Evolutionary conservation across 2,888 invertebrate species (phyloP).

Genomic region (Dastarcus helophoroides): DNA sequence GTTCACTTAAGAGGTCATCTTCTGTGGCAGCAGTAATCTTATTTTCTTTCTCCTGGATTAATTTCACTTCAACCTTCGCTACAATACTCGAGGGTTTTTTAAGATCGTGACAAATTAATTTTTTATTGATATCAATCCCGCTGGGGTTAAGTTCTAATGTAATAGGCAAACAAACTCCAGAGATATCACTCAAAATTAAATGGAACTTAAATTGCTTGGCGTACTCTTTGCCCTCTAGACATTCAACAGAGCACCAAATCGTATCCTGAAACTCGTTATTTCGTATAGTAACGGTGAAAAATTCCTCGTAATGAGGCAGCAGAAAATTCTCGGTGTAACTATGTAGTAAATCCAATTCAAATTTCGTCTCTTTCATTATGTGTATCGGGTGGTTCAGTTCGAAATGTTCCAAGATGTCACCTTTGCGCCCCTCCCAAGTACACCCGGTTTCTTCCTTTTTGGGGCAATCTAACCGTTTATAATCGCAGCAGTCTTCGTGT

Average conservation of each 20-base stretch:
- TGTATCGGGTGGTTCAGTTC: conserved; percentile 22
- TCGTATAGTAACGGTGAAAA: conserved; percentile 24
- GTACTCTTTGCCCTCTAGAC: conserved; percentile 5
- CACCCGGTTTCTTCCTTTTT: conserved; percentile 18
- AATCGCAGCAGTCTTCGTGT: conserved; percentile 25
- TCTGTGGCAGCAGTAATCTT: background rate
- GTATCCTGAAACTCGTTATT: conserved; percentile 17
- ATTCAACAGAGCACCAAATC: conserved; percentile 21
- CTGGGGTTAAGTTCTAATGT: too few species aligned
- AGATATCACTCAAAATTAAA: too few species aligned
- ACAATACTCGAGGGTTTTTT: conserved; percentile 7
- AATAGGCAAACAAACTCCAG: too few species aligned
- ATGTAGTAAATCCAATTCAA: conserved; percentile 28
- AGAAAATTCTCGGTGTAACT: conserved; percentile 25
- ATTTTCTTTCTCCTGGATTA: background rate
- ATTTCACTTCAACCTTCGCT: conserved; percentile 5
- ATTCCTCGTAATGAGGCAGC: conserved; percentile 20
- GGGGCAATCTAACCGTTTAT: conserved; percentile 20
- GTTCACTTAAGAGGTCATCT: conserved; percentile 1
- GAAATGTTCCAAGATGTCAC: conserved; percentile 25
- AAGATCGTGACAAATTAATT: too few species aligned
- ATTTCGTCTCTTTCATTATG: conserved; percentile 21
- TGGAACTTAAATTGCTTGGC: conserved; percentile 6
- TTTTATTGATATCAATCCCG: too few species aligned
- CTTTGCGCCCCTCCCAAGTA: conserved; percentile 23